Evolutionary conservation across 2,113 vertebrate species (phyloP).

Genomic region (Microtus ochrogaster): DNA sequence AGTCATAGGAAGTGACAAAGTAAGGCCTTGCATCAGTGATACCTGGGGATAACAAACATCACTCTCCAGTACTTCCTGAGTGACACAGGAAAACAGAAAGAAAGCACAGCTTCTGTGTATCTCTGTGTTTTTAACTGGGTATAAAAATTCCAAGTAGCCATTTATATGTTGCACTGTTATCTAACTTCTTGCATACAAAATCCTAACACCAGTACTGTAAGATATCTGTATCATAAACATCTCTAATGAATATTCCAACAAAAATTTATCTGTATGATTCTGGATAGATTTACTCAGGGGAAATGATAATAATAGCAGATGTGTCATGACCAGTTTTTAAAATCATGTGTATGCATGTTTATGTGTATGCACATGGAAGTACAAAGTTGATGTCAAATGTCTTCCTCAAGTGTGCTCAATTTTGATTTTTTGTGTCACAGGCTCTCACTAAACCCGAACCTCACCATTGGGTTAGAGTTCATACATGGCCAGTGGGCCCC

Average conservation of each 20-base stretch:
- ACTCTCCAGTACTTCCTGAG: neutral
- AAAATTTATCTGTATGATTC: neutral
- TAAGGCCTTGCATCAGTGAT: neutral
- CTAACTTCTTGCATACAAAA: constrained; percentile 37
- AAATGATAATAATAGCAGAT: too few relatives aligned
- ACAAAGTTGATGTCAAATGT: neutral
- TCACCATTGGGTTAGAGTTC: neutral
- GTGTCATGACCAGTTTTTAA: too few relatives aligned
- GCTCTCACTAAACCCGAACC: neutral
- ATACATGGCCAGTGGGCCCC: neutral
- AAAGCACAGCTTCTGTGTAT: neutral
- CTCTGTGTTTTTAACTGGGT: neutral
- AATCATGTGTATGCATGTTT: neutral
- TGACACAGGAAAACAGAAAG: neutral
- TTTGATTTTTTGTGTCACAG: neutral
- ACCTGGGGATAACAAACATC: neutral
- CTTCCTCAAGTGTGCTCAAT: neutral
- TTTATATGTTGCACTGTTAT: neutral
- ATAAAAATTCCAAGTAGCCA: neutral
- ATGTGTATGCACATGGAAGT: neutral
- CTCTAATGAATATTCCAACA: constrained; percentile 4
- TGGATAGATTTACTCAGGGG: too few relatives aligned
- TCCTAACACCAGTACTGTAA: neutral
- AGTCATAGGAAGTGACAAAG: neutral
- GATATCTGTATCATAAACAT: constrained; percentile 33